Base-by-base conservation (phyloP, 2,888 invertebrate species). In the Periphyllus acericola region DNA sequence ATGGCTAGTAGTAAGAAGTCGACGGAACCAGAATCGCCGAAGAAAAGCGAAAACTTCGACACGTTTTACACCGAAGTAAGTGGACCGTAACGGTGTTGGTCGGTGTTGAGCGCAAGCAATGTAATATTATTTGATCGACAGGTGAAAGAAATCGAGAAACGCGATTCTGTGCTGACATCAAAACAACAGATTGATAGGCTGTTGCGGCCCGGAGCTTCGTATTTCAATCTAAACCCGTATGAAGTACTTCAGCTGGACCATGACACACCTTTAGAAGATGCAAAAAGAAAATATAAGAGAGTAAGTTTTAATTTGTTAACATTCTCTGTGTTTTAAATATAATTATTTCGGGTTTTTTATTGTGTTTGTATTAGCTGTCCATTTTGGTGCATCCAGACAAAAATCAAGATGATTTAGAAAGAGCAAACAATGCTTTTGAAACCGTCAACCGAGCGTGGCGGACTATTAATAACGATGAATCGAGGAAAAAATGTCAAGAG, bases 351-450 rank as follows among this genome's bases (percentile, higher is more conserved):
- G 52, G n/a, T n/a, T 52, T 52, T 52, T 60, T 34, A 76, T 34
- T 60, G 46, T 32, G n/a, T 78, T 72, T 89, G 90, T 90, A 91
- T 83, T 91, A 94, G 93, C 94, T 99, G 91, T 99, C 99, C 32
- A 97, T 99, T 92, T 93, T 99, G 91, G 98, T 99, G 66, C 99
- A 99, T 95, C 99, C 99, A 36, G 99, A 99, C 92, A 99, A 99
- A 93, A 99, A 99, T 93, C 96, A 96, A 93, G 97, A 99, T 92
- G 98, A 99, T 92, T 93, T 94, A 52, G 99, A 99, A 89, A 94
- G 98, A 91, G 98, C 99, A 3, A 98, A 99, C 92, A 94, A 95
- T 91, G 96, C 96, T 76, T 97, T 97, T 92, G 97, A 97, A 92
- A 96, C 98, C 91, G 95, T 99, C 81, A 98, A 98, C 92, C 95